Conservation (phyloP, 2,113 vertebrate genomes). For the Campylorhamphus procurvoides region DNA sequence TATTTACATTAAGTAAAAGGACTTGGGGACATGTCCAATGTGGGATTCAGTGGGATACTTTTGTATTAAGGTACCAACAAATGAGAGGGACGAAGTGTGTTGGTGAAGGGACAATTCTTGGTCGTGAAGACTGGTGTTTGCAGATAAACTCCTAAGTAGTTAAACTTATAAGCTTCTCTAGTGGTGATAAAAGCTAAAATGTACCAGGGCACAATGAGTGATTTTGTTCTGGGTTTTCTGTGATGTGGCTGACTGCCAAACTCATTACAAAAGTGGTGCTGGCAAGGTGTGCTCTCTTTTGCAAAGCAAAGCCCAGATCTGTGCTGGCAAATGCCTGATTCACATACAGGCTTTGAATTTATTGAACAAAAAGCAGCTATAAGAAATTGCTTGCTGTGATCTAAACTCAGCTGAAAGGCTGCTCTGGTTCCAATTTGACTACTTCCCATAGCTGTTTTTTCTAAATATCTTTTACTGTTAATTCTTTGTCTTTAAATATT, state of each 20-base stretch:
- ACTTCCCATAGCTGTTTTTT: neutral
- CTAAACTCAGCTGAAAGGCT: neutral
- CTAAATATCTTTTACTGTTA: neutral
- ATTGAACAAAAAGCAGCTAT: neutral
- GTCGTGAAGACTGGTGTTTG: neutral
- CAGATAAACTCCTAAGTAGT: neutral
- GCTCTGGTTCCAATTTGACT: neutral
- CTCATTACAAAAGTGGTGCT: neutral
- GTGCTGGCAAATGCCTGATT: neutral
- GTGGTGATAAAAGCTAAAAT: constrained; percentile 1
- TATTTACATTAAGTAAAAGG: neutral
- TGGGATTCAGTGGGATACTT: neutral
- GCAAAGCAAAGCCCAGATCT: neutral
- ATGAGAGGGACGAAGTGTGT: neutral
- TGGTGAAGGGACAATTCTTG: neutral
- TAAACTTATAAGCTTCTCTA: neutral
- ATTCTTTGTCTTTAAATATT: neutral
- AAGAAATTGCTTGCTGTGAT: neutral
- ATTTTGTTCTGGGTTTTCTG: neutral
- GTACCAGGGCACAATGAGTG: neutral
- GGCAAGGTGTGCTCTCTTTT: neutral
- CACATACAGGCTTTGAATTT: neutral
- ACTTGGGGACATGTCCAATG: neutral
- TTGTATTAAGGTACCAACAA: neutral
- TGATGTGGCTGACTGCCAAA: neutral